Evolutionary conservation across 2,113 vertebrate genomes (phyloP), one percentile per base, ranked within the genome.

Genomic region (Eptesicus fuscus): DNA sequence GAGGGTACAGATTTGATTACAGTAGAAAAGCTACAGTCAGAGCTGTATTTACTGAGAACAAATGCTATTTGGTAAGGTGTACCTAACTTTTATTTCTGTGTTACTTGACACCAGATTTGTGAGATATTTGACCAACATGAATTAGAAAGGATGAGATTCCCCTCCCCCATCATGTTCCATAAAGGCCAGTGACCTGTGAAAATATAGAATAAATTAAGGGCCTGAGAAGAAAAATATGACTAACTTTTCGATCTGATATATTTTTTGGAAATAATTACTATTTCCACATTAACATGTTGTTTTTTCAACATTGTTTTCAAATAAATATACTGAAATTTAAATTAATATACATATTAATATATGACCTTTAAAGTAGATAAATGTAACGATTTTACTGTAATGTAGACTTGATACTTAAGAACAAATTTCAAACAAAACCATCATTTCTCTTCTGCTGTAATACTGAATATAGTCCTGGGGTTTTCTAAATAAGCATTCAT

Each of bases 221-320:
- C 18, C 32, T 83, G 42, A 90, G 53, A 44, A 86, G 59, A 87
- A 90, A 92, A 40, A 74, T 87, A 78, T 30, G n/a, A 49, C 14
- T 49, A 37, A 56, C 42, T 42, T 85, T 7, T 86, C 35, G 18
- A 89, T 86, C 22, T 65, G 18, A 59, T 49, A 44, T 40, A 6
- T 77, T 47, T 89, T 85, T 47, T 20, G 63, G 63, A 88, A 86
- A 88, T 89, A 85, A 77, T 71, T 89, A 35, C 4, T 51, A 0
- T 93, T 85, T 59, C 51, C 14, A 88, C 23, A 91, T 6, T 77
- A 80, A 47, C 4, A 49, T 10, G 32, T 65, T 88, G 37, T 37
- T 96, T 90, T 35, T 40, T 94, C 23, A 83, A 63, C 6, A 49
- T 90, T 87, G 32, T 80, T 90, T 92, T 94, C 40, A 84, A 93